Conservation (phyloP, 2,888 invertebrate species). For the Agonum fuliginosum region DNA sequence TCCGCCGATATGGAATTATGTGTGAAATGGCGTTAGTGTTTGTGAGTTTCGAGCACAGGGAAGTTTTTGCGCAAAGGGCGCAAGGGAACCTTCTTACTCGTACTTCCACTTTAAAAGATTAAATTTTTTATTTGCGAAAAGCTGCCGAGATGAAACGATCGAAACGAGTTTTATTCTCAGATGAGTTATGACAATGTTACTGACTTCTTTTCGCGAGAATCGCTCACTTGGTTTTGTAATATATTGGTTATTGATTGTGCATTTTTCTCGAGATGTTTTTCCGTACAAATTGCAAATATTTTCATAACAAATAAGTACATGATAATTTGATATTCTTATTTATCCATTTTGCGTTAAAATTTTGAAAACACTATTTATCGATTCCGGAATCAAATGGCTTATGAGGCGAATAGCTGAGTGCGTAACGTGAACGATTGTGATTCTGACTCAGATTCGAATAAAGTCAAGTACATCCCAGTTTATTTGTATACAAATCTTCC, state of each 20-base stretch:
- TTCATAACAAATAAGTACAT: too few relatives aligned
- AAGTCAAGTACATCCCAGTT: too few relatives aligned
- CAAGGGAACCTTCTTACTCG: slow-evolving; percentile 11
- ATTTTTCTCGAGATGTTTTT: not conserved
- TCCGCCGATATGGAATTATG: slow-evolving; percentile 18
- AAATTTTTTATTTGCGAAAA: slow-evolving; percentile 39
- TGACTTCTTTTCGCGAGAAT: not conserved
- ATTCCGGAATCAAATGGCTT: too few relatives aligned
- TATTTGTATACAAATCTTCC: too few relatives aligned
- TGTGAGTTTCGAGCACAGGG: not conserved
- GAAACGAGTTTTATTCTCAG: slow-evolving; percentile 14
- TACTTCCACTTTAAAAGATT: slow-evolving; percentile 42
- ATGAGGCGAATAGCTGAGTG: too few relatives aligned
- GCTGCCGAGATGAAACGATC: not conserved
- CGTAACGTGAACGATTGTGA: too few relatives aligned
- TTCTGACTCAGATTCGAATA: too few relatives aligned
- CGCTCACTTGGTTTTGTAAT: not conserved
- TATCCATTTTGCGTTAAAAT: too few relatives aligned
- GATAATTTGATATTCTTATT: too few relatives aligned
- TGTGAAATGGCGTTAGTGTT: not conserved
- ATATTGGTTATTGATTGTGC: not conserved
- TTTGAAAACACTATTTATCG: too few relatives aligned
- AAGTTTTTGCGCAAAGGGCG: slow-evolving; percentile 8
- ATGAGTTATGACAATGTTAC: slow-evolving; percentile 25
- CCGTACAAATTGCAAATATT: not conserved